Base-by-base conservation (phyloP, 2,888 invertebrate genomes). In the Leucophenga maculata region DNA sequence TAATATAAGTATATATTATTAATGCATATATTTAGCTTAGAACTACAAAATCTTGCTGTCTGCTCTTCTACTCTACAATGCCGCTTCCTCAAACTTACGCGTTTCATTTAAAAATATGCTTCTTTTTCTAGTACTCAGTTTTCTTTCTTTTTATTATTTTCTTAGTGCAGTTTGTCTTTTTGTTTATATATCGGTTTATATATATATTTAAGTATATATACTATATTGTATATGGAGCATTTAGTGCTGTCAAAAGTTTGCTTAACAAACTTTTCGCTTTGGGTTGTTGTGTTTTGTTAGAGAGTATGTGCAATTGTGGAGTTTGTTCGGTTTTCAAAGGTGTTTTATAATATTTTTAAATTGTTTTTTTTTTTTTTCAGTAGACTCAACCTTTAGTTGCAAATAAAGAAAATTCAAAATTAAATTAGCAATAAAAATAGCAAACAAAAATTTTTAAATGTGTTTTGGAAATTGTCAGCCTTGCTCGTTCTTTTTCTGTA, bases 21-120 rank as follows among this genome's bases (percentile, higher is more conserved):
- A 62, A 68, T 75, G 72, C 72, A 68, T 77, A 69, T 71, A 70
- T 69, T 70, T 68, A 54, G 54, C 54, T 62, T 64, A 64, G 46
- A 64, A 46, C 64, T 68, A 60, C 44, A 64, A 69, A 64, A 64
- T 22, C 39, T 39, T 39, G 39, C 39, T 8, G 62, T 64, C 64
- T 31, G n/a, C 22, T 26, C n/a, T 26, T 26, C 8, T 65, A 18
- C 54, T 13, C 52, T 4, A 31, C 8, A 26, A 57, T 26, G 26
- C 31, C 9, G 39, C 18, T 52, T 32, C 39, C 14, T 60, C 31
- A 54, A 11, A 54, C 54, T 9, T 22, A 54, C n/a, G 18, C 39
- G 9, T 48, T 48, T 31, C 46, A 64, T 39, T 64, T 16, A 48
- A 64, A 64, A 55, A 67, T 55, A 67, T 67, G 67, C 55, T 69